Evolutionary conservation across 1,140 invertebrate genomes (phyloP).

Genomic region (Drosophila nebulosa): DNA sequence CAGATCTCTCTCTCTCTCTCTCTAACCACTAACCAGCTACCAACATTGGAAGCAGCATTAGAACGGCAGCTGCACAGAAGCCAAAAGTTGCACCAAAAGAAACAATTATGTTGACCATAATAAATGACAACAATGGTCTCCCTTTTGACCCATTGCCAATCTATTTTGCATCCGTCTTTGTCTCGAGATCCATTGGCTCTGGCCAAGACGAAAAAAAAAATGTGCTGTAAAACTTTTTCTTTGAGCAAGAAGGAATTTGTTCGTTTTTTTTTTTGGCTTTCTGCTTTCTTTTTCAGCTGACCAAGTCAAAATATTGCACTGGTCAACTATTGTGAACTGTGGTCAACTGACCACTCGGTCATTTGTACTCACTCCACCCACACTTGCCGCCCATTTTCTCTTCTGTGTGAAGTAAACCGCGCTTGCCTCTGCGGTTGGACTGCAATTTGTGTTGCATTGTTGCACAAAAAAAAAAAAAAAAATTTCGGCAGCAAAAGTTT

Average conservation of each 20-base stretch:
- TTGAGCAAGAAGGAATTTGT: not conserved
- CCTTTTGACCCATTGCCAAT: conserved; percentile 1
- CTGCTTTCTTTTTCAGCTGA: conserved; percentile 56
- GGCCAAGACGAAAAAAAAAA: not conserved
- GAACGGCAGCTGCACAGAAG: not conserved
- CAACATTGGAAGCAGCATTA: not conserved
- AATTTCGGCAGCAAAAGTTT: conserved; percentile 14
- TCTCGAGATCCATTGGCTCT: not conserved
- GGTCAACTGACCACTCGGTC: conserved; percentile 24
- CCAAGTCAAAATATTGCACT: conserved; percentile 71
- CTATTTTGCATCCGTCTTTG: not conserved
- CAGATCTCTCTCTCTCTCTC: not conserved
- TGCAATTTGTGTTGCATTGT: conserved; percentile 77
- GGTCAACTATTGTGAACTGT: conserved; percentile 67
- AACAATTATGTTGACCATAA: conserved; percentile 39
- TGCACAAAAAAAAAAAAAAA: conserved; percentile 27
- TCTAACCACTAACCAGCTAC: not conserved
- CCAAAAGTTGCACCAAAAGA: not conserved
- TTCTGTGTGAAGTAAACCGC: conserved; percentile 41
- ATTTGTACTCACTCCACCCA: not conserved
- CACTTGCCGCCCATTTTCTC: not conserved
- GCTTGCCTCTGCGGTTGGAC: conserved; percentile 58
- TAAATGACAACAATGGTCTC: conserved; percentile 25
- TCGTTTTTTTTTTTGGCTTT: too few species aligned
- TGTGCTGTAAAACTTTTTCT: conserved; percentile 1